Conservation (phyloP, 2,797 vertebrate species). For the Cephalopachus bancanus region DNA sequence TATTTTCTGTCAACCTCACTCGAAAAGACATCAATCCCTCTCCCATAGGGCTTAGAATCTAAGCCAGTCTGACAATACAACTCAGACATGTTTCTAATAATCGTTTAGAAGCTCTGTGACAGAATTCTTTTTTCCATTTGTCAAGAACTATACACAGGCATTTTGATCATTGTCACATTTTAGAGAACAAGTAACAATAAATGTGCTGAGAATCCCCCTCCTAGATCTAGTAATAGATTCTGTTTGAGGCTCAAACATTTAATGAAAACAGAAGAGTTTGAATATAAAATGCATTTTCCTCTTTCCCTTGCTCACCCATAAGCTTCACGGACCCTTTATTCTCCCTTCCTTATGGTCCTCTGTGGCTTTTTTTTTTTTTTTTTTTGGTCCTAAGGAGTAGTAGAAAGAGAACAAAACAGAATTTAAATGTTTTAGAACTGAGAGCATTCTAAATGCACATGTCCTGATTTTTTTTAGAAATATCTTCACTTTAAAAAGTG, state of each 20-base stretch:
- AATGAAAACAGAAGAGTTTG: background rate
- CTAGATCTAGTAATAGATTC: background rate
- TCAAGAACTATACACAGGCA: slow-evolving; percentile 55
- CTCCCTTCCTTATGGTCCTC: background rate
- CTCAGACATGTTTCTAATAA: slow-evolving; percentile 58
- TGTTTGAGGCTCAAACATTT: background rate
- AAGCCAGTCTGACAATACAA: slow-evolving; percentile 16
- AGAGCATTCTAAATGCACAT: background rate
- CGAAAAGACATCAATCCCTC: slow-evolving; percentile 39
- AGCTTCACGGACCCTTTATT: background rate
- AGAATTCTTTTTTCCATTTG: slow-evolving; percentile 60
- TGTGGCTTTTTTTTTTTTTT: background rate
- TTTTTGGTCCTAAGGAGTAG: background rate
- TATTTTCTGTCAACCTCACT: slow-evolving; percentile 39
- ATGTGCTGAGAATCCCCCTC: background rate
- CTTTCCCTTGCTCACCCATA: background rate
- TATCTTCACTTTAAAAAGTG: background rate
- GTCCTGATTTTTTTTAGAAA: background rate
- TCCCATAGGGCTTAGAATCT: background rate
- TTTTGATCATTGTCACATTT: slow-evolving; percentile 69
- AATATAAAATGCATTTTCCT: background rate
- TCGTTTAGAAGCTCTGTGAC: slow-evolving; percentile 30
- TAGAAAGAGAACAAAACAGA: background rate
- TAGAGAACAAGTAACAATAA: slow-evolving; percentile 37
- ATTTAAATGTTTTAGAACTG: background rate